Evolutionary conservation across 23 tunicate species (phyloP).

Genomic region (Pegea sp.): DNA sequence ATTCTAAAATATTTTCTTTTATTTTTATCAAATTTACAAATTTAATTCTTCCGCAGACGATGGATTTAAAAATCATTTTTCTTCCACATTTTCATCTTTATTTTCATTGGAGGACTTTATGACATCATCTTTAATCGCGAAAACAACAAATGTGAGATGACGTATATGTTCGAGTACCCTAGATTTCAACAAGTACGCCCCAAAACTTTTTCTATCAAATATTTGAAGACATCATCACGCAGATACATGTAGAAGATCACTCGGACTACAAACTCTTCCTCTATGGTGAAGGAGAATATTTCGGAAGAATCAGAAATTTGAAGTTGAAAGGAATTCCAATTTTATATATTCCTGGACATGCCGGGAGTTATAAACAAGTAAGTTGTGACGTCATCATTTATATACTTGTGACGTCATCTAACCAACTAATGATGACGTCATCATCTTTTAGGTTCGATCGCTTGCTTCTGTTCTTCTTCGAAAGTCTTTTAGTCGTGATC

Average conservation of each 20-base stretch:
- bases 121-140: too few species aligned
- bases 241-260: not conserved
- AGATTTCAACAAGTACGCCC: too few species aligned
- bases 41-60: too few species aligned
- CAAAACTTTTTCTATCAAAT: too few species aligned
- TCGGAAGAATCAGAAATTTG: constrained; percentile 8
- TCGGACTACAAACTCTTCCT: constrained; percentile 28
- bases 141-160: too few species aligned
- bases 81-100: too few species aligned
- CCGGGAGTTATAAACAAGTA: constrained; percentile 78
- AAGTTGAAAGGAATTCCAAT: constrained; percentile 60
- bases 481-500: constrained; percentile 7
- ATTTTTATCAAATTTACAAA: too few species aligned
- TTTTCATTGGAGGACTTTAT: too few species aligned
- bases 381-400: not conserved
- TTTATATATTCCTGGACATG: constrained; percentile 66
- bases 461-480: constrained; percentile 56
- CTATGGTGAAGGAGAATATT: constrained; percentile 80
- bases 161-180: too few species aligned
- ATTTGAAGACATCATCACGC: too few species aligned
- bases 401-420: not conserved
- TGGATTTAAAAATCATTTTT: too few species aligned
- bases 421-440: not conserved
- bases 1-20: too few species aligned
- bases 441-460: constrained; percentile 38